Conservation (phyloP, 2,888 invertebrate genomes). For the Timandra comae region DNA sequence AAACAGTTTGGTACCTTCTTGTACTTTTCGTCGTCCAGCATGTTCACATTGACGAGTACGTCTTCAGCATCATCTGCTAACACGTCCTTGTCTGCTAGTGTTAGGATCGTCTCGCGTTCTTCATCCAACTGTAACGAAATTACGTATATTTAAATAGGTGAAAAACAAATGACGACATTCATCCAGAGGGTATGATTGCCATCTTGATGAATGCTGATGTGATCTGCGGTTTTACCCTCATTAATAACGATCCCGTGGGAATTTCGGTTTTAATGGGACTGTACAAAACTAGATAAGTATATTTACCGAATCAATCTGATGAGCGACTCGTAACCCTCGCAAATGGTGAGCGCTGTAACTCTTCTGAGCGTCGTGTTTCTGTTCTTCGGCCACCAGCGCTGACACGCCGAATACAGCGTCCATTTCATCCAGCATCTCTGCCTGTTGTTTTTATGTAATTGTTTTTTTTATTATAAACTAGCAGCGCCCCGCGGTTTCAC, state of each 20-base stretch:
- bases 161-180: no score
- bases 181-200: no score
- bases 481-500: no score
- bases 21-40: slow-evolving; percentile 89
- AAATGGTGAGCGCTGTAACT: slow-evolving; percentile 87
- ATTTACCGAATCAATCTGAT: slow-evolving; percentile 82
- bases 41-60: slow-evolving; percentile 93
- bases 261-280: no score
- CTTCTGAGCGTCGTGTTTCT: slow-evolving; percentile 52
- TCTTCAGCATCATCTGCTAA: slow-evolving; percentile 90
- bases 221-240: no score
- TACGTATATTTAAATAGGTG: no score
- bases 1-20: no score
- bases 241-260: no score
- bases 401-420: slow-evolving; percentile 95
- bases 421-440: slow-evolving; percentile 94
- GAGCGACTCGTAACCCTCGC: slow-evolving; percentile 82
- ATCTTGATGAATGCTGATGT: no score
- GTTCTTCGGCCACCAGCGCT: slow-evolving; percentile 88
- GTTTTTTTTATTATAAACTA: no score
- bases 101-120: slow-evolving; percentile 91
- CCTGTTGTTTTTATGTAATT: no score
- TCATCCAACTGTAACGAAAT: slow-evolving; percentile 82
- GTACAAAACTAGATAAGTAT: no score
- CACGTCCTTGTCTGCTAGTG: slow-evolving; percentile 94